phyloP scores from a whole-genome alignment of 1,140 invertebrate species.

The Hylaeus volcanicus region DNA sequence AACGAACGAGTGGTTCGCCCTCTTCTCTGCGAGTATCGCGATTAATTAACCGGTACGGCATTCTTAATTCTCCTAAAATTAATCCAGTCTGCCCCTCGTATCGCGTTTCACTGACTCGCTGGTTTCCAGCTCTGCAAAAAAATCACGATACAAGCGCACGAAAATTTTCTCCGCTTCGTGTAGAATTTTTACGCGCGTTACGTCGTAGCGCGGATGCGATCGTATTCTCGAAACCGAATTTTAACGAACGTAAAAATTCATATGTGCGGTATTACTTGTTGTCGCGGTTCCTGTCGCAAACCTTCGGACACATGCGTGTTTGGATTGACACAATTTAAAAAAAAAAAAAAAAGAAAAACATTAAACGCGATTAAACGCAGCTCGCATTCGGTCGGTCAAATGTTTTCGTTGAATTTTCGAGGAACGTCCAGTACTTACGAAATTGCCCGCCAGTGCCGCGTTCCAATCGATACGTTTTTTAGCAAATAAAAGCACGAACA shows the following conservation, averaged over 20 bases:
- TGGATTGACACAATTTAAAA: too few relatives aligned
- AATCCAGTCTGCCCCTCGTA: not conserved
- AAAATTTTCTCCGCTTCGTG: not conserved
- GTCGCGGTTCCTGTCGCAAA: too few relatives aligned
- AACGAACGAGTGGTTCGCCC: not conserved
- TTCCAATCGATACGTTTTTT: constrained; percentile 5
- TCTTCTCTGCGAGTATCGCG: constrained; percentile 18
- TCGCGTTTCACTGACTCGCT: constrained; percentile 11
- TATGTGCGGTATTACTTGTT: not conserved
- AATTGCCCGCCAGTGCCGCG: not conserved
- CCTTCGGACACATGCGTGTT: too few relatives aligned
- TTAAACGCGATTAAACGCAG: not conserved
- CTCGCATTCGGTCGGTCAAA: not conserved
- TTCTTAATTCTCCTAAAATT: constrained; percentile 41
- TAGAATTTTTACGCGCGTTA: too few relatives aligned
- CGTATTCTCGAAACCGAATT: too few relatives aligned
- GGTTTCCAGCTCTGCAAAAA: not conserved
- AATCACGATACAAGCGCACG: not conserved
- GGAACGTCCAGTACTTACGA: not conserved
- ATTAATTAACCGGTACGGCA: constrained; percentile 35
- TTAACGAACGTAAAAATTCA: too few relatives aligned
- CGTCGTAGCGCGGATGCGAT: too few relatives aligned
- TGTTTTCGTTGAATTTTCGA: not conserved
- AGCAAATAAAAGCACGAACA: not conserved
- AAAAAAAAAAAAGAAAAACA: not conserved